Evolutionary conservation across 2,797 vertebrate genomes (phyloP).

Genomic region (Dendrocincla fuliginosa): DNA sequence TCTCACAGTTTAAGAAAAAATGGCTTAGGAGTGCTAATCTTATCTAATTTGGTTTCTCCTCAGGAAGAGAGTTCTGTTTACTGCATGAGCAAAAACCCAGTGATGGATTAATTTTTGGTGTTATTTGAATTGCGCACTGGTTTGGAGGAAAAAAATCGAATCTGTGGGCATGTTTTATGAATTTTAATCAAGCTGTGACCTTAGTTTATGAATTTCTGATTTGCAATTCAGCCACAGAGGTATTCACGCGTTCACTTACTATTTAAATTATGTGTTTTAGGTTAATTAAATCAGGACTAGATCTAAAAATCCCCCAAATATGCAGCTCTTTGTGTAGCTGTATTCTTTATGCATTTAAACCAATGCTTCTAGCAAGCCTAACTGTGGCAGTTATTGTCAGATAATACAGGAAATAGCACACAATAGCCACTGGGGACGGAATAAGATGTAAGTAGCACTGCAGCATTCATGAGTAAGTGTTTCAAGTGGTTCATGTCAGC

Average conservation of each 20-base stretch:
- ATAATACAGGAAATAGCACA: background rate
- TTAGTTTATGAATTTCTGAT: background rate
- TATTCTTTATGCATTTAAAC: background rate
- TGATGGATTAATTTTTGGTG: constrained; percentile 25
- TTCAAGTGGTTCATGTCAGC: background rate
- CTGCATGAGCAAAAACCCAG: background rate
- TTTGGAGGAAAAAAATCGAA: background rate
- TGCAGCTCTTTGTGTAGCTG: background rate
- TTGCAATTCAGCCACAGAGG: background rate
- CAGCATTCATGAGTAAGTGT: background rate
- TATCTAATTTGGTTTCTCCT: constrained; percentile 5
- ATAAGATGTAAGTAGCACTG: background rate
- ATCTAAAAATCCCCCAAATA: background rate
- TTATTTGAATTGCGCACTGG: background rate
- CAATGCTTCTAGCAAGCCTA: background rate
- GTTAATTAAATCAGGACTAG: constrained; percentile 20
- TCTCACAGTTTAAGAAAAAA: background rate
- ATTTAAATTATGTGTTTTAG: background rate
- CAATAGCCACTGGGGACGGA: background rate
- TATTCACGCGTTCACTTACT: background rate
- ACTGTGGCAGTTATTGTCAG: background rate
- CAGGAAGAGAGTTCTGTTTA: background rate
- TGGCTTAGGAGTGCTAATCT: background rate
- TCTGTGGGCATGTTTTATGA: background rate
- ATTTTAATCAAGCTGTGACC: constrained; percentile 32